These are phyloP conservation scores for Bembecia ichneumoniformis DNA, from an alignment of 2,888 invertebrate species.

Conservation along the genomic window DNA sequence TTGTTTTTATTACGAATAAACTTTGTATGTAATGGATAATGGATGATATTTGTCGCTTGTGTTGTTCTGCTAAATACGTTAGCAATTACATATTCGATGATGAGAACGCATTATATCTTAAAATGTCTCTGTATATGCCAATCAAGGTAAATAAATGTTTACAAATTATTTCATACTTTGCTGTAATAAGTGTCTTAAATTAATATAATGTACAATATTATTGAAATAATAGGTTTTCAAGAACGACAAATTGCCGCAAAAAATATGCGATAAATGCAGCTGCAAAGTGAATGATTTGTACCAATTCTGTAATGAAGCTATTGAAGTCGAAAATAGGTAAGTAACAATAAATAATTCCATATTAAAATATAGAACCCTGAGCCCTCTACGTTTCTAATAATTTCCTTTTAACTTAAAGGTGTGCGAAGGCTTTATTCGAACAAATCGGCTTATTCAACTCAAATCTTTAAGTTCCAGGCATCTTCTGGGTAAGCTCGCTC, in stretches of 20 bases:
- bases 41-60: slow-evolving; percentile 59
- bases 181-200: not conserved
- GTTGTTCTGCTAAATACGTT: slow-evolving; percentile 67
- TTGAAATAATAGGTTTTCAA: slow-evolving; percentile 70
- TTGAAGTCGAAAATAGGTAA: slow-evolving; percentile 76
- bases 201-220: slow-evolving; percentile 10
- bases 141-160: slow-evolving; percentile 72
- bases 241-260: slow-evolving; percentile 79
- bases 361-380: too few species aligned
- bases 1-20: slow-evolving; percentile 14
- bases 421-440: too few species aligned
- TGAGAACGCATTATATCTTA: slow-evolving; percentile 76
- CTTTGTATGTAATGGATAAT: slow-evolving; percentile 42
- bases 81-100: slow-evolving; percentile 80
- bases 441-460: too few species aligned
- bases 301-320: slow-evolving; percentile 79
- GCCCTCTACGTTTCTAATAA: too few species aligned
- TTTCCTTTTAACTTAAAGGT: too few species aligned
- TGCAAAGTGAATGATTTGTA: slow-evolving; percentile 80
- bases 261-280: slow-evolving; percentile 79
- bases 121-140: slow-evolving; percentile 81
- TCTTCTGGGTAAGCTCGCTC: too few species aligned
- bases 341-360: slow-evolving; percentile 12
- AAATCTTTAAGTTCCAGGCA: too few species aligned
- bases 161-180: slow-evolving; percentile 7